Evolutionary conservation across 2,797 vertebrate genomes (phyloP).

Genomic region (Melanotaenia pygmaea): DNA sequence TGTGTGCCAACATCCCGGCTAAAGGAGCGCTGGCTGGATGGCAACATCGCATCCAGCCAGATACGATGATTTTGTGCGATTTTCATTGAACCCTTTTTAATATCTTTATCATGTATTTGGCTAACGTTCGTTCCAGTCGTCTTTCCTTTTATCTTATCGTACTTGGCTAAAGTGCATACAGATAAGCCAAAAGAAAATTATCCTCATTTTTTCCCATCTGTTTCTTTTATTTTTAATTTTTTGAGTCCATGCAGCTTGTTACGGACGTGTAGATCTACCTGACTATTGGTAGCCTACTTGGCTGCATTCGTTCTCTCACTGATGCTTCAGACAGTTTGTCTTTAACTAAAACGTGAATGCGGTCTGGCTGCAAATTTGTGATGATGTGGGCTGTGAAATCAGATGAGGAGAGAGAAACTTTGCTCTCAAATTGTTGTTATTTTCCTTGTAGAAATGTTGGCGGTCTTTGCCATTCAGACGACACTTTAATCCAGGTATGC

Average conservation of each 20-base stretch:
- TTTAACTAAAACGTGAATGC: conserved; percentile 40
- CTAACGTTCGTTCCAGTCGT: conserved; percentile 1
- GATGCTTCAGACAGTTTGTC: conserved; percentile 38
- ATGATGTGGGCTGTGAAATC: conserved; percentile 28
- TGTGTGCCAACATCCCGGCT: conserved; percentile 55
- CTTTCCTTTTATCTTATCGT: not conserved
- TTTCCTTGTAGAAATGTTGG: not conserved
- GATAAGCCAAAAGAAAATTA: conserved; percentile 51
- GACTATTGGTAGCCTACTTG: conserved; percentile 6
- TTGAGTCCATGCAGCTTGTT: not conserved
- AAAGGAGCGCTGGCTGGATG: conserved; percentile 43
- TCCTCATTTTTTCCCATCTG: conserved; percentile 29
- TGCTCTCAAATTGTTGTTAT: not conserved
- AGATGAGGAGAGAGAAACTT: conserved; percentile 7
- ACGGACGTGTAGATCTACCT: not conserved
- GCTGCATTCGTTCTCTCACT: conserved; percentile 42
- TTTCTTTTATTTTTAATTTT: not conserved
- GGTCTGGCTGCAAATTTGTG: conserved; percentile 27
- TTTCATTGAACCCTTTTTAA: not conserved
- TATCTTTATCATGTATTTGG: not conserved
- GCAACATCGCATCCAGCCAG: conserved; percentile 34
- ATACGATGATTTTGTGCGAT: conserved; percentile 5
- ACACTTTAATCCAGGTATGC: conserved; percentile 44
- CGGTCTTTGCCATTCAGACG: conserved; percentile 4
- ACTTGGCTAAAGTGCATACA: conserved; percentile 29